Base-by-base conservation (phyloP, 2,797 vertebrate genomes). In the Botia almorhae region DNA sequence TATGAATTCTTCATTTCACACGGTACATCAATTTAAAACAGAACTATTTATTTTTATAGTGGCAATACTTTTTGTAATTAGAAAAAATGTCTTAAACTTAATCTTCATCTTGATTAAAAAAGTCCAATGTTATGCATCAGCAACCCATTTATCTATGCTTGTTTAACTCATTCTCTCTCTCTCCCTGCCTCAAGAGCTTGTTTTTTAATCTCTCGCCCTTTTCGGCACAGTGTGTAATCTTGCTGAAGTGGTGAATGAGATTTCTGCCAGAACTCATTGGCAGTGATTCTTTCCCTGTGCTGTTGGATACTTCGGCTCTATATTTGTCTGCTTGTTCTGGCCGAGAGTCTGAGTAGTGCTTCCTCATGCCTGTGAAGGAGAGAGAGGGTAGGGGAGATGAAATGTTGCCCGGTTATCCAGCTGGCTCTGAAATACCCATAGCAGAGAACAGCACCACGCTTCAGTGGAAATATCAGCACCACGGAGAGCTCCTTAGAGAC, bases 201-300 rank as follows among this genome's bases (percentile, higher is more conserved):
- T 73, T 63, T 80, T 80, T 82, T 81, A 82, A 85, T 81, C 81
- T 83, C 74, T 76, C 64, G 70, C 26, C 78, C 70, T 81, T 85
- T 77, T 85, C 69, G 80, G 69, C 56, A 65, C 81, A 79, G 55
- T 70, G 63, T 74, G 84, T 26, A 69, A 76, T 77, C 69, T 74
- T 78, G 74, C 64, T 81, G 65, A 85, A 81, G 64, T 68, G 69
- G 78, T 70, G 81, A 81, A 64, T 85, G 43, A 2, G 46, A 16
- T 68, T 77, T 53, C 71, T 83, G 74, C 74, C 74, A 78, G 76
- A 56, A 61, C 51, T 23, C 55, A 69, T 39, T 70, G 33, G 29
- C 67, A 81, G 63, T 64, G 36, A 29, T 68, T 76, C 46, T 76
- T 69, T 53, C 60, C 68, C 19, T 46, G 26, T 71, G 60, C 74